These are phyloP conservation scores for Anastrepha ludens DNA, from an alignment of 1,140 invertebrate genomes.

Conservation along the genomic window DNA sequence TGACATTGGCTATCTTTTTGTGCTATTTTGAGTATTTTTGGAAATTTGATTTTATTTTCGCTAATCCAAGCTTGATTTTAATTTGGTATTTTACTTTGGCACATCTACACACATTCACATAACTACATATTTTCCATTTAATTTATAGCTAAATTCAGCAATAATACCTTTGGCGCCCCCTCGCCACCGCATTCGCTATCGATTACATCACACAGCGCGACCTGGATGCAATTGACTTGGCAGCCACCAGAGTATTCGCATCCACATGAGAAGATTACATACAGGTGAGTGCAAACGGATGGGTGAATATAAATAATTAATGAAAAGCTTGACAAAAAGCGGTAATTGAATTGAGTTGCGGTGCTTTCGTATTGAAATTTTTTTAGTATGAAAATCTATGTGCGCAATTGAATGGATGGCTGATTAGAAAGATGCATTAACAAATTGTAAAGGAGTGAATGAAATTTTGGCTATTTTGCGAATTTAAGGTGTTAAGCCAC, in stretches of 20 bases:
- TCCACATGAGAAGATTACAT: constrained; percentile 83
- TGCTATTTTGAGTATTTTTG: not conserved
- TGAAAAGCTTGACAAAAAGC: not conserved
- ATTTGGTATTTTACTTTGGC: not conserved
- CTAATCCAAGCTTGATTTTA: not conserved
- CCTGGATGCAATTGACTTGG: constrained; percentile 86
- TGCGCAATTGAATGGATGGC: too few relatives aligned
- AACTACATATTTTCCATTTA: not conserved
- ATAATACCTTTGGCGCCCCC: constrained; percentile 78
- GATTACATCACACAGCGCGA: constrained; percentile 84
- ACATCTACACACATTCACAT: not conserved
- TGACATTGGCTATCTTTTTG: constrained; percentile 48
- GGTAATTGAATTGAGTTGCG: not conserved
- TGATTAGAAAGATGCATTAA: too few relatives aligned
- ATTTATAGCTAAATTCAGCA: constrained; percentile 20
- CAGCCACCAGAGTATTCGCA: constrained; percentile 86
- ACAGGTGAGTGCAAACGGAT: constrained; percentile 77
- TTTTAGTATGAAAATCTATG: too few relatives aligned
- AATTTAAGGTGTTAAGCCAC: too few relatives aligned
- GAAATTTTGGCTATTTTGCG: too few relatives aligned
- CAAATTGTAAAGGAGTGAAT: too few relatives aligned
- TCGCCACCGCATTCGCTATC: constrained; percentile 86
- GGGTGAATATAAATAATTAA: constrained; percentile 15
- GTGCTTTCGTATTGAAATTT: not conserved
- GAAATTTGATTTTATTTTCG: constrained; percentile 33